Evolutionary conservation across 2,888 invertebrate species (phyloP).

Genomic region (Eupithecia inturbata): DNA sequence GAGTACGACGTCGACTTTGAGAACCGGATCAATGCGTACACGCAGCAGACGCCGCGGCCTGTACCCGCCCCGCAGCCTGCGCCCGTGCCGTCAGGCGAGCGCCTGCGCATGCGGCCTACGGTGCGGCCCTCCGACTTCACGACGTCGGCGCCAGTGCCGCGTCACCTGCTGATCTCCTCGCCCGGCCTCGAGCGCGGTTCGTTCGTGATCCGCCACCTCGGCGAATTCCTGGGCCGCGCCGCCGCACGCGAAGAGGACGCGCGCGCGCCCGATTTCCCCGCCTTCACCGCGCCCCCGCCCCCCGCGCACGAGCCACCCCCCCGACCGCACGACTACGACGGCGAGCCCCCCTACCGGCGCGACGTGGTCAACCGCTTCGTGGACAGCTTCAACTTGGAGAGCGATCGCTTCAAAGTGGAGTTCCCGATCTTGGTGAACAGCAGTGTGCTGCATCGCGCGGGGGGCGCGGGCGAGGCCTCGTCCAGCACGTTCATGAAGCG

Average conservation of each 20-base stretch:
- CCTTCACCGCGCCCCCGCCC: conserved; percentile 5
- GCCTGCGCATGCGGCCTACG: conserved; percentile 18
- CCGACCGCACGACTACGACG: conserved; percentile 61
- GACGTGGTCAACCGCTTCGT: conserved; percentile 68
- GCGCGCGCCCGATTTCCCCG: conserved; percentile 7
- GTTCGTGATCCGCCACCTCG: background rate
- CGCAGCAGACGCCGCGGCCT: conserved; percentile 21
- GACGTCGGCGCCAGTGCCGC: background rate
- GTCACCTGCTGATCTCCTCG: background rate
- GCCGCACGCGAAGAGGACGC: conserved; percentile 62
- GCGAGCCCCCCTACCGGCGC: conserved; percentile 64
- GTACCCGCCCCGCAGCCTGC: too few species aligned
- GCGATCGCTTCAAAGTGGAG: conserved; percentile 67
- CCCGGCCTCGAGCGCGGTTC: conserved; percentile 8
- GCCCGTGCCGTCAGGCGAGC: background rate
- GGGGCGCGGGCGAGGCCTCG: conserved; percentile 56
- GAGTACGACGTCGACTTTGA: conserved; percentile 60
- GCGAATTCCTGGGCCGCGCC: conserved; percentile 65
- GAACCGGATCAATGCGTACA: conserved; percentile 57
- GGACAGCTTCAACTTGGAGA: conserved; percentile 72
- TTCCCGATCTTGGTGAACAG: conserved; percentile 74
- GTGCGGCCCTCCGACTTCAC: conserved; percentile 24
- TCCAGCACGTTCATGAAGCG: conserved; percentile 68
- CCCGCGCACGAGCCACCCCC: background rate
- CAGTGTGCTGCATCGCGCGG: conserved; percentile 63